A percentile compares a stretch with the other conserved stretches of the same genome.
These are phyloP conservation scores for Suillia variegata DNA, from an alignment of 2,888 invertebrate species.

Conservation along the genomic window DNA sequence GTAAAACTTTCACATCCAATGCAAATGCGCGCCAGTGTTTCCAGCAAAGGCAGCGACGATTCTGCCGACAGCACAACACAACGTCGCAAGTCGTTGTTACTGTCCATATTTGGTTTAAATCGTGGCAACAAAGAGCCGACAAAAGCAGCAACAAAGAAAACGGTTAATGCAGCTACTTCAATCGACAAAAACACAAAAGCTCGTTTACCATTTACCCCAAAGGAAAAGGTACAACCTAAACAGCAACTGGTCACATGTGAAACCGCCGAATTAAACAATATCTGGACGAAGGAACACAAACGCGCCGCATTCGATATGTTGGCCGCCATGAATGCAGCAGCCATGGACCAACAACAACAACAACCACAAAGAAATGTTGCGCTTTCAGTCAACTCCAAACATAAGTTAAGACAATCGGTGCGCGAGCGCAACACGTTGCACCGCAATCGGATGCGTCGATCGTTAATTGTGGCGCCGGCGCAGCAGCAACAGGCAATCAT, in stretches of 20 bases:
- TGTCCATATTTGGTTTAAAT: constrained; percentile 50
- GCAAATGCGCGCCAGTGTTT: constrained; percentile 45
- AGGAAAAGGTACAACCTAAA: constrained; percentile 6
- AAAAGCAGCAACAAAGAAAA: too few relatives aligned
- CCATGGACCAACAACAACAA: constrained; percentile 26
- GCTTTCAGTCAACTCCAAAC: constrained; percentile 19
- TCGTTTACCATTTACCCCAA: too few relatives aligned
- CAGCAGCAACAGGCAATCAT: constrained; percentile 8
- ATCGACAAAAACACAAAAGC: constrained; percentile 10
- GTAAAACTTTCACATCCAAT: constrained; percentile 17
- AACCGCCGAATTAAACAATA: constrained; percentile 38
- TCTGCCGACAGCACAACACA: constrained; percentile 44
- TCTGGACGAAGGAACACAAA: constrained; percentile 58
- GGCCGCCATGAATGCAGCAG: constrained; percentile 57
- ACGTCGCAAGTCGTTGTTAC: constrained; percentile 53
- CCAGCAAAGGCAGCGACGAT: constrained; percentile 50
- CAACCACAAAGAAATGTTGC: background rate
- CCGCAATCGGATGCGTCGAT: constrained; percentile 46
- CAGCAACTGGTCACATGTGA: constrained; percentile 26
- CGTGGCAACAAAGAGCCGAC: constrained; percentile 36
- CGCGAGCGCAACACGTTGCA: constrained; percentile 49
- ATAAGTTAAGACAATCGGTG: constrained; percentile 49
- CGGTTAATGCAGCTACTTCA: constrained; percentile 13
- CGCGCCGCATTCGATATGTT: constrained; percentile 58
- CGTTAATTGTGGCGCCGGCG: constrained; percentile 32